Base-by-base conservation (phyloP, 2,113 vertebrate species). In the Ictalurus punctatus region DNA sequence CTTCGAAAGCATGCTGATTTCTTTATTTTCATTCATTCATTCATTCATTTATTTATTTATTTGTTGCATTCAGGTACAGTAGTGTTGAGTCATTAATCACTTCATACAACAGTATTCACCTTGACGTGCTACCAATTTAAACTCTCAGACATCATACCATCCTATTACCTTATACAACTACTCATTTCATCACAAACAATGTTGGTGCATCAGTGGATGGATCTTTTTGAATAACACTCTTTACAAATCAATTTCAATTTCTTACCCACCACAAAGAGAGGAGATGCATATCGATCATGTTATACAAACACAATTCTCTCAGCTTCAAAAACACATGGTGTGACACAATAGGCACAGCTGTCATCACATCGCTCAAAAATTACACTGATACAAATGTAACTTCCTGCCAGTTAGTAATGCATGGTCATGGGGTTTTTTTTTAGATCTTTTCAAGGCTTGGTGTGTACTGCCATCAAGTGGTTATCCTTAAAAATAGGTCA, bases 161-260 rank as follows among this genome's bases (percentile, higher is more conserved):
- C 84, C 69, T 90, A 86, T 91, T 83, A 90, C 87, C 84, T 88
- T 61, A 85, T 34, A 83, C 80, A 84, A 74, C 84, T 83, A 87
- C 73, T 83, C 76, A 74, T 91, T 89, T 90, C 84, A 86, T 44
- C 69, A 85, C 71, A 87, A 85, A 91, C 88, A 91, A 90, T 86
- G 80, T 23, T 83, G 59, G 69, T 61, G 19, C 89, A 88, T 90
- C 86, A 80, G 69, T 82, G 65, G 79, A 86, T 87, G 84, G 91
- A 89, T 90, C 87, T 88, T 88, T 88, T 89, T 81, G 89, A 91
- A 90, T 85, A 91, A 87, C 86, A 86, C 89, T 84, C 84, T 82
- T 90, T 83, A 58, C 91, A 89, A 91, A 91, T 91, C 91, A 90
- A 91, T 91, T 91, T 91, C 91, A 90, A 90, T 91, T 90, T 89